A percentile compares a stretch with the other conserved stretches of the same genome.
These are phyloP conservation scores for Caenorhabditis imperialis DNA, from an alignment of 2,888 invertebrate species.

Conservation along the genomic window DNA sequence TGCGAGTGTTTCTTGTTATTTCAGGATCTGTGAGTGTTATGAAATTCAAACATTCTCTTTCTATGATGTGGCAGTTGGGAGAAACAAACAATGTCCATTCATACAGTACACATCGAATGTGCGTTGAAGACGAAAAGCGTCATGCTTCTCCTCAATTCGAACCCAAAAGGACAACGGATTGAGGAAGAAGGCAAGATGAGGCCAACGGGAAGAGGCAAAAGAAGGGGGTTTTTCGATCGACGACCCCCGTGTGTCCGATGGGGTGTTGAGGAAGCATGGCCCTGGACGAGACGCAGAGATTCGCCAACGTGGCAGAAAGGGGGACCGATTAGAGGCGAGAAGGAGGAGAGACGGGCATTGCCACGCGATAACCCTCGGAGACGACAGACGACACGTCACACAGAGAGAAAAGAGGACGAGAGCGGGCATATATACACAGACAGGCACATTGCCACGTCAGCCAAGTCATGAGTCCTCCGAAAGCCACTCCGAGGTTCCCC, in stretches of 20 bases:
- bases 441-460: conserved; percentile 54
- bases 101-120: no score
- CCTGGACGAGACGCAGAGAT: conserved; percentile 15
- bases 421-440: conserved; percentile 39
- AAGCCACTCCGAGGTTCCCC: conserved; percentile 30
- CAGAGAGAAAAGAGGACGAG: conserved; percentile 27
- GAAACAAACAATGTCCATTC: no score
- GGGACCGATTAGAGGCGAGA: conserved; percentile 41
- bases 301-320: conserved; percentile 39
- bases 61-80: no score
- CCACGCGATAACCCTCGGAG: conserved; percentile 42
- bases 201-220: conserved; percentile 13
- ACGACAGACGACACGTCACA: conserved; percentile 35
- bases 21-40: not conserved
- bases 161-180: conserved; percentile 27
- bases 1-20: not conserved
- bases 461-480: conserved; percentile 35
- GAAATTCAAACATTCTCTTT: not conserved
- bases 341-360: conserved; percentile 22
- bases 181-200: conserved; percentile 11
- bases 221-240: conserved; percentile 31
- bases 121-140: no score
- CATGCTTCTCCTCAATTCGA: not conserved
- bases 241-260: conserved; percentile 20
- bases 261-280: conserved; percentile 4